Evolutionary conservation across 2,113 vertebrate genomes (phyloP).

Genomic region (Odobenus rosmarus): DNA sequence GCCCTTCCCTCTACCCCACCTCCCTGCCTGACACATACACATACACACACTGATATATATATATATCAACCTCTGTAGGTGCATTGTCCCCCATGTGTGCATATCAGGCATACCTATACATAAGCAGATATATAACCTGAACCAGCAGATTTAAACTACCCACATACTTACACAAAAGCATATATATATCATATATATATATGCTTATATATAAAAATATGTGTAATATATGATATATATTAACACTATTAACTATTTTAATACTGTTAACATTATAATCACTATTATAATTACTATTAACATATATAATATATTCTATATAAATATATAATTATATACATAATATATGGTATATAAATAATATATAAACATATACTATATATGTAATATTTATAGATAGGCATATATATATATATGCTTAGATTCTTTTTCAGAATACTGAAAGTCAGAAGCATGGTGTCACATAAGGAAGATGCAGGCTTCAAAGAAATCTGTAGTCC

Average conservation of each 20-base stretch:
- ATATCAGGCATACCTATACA: not conserved
- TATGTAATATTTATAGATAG: no score
- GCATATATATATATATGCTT: not conserved
- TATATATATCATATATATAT: no score
- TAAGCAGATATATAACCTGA: not conserved
- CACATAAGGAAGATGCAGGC: not conserved
- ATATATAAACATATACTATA: no score
- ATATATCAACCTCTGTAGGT: not conserved
- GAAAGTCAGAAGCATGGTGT: not conserved
- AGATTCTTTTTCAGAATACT: not conserved
- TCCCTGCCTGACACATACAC: not conserved
- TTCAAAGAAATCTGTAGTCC: not conserved
- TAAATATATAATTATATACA: not conserved
- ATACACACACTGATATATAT: not conserved
- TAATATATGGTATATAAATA: not conserved
- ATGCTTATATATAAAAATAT: not conserved
- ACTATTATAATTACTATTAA: no score
- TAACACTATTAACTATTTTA: not conserved
- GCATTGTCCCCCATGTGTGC: no score
- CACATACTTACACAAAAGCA: not conserved
- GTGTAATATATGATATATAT: not conserved
- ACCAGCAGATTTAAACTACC: not conserved
- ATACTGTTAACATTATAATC: not conserved
- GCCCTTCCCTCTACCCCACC: not conserved
- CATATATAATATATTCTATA: not conserved